Conservation (phyloP, 2,797 vertebrate species). For the Geotrypetes seraphini region DNA sequence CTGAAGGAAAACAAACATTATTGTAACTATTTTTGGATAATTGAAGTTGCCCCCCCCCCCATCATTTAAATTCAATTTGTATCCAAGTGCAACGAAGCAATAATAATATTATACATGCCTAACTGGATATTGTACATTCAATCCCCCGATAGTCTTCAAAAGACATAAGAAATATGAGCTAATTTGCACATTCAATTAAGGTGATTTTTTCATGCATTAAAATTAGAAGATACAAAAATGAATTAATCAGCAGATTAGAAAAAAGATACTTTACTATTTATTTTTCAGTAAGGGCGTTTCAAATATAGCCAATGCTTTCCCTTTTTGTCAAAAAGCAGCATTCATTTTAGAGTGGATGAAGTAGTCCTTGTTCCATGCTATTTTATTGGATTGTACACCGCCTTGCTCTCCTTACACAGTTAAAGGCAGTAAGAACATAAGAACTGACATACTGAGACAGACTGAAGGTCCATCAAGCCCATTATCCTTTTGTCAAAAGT, state of each 20-base stretch:
- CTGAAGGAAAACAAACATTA: slow-evolving; percentile 8
- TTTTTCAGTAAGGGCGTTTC: background rate
- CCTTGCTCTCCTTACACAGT: too few relatives aligned
- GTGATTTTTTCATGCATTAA: background rate
- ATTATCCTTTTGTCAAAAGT: too few relatives aligned
- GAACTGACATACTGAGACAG: too few relatives aligned
- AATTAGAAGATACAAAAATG: slow-evolving; percentile 7
- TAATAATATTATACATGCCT: slow-evolving; percentile 3
- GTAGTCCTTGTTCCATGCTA: too few relatives aligned
- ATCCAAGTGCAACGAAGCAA: slow-evolving; percentile 9
- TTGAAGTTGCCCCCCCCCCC: slow-evolving; percentile 14
- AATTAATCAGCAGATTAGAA: slow-evolving; percentile 1
- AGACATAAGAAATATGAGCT: background rate
- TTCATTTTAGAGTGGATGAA: background rate
- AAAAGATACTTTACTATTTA: background rate
- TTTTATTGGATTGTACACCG: too few relatives aligned
- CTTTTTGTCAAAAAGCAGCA: background rate
- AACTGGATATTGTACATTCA: slow-evolving; percentile 1
- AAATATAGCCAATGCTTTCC: background rate
- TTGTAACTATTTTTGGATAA: slow-evolving; percentile 8
- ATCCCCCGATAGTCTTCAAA: slow-evolving; percentile 11
- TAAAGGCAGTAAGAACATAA: too few relatives aligned
- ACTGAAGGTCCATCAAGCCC: too few relatives aligned
- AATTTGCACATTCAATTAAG: slow-evolving; percentile 6
- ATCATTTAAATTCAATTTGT: slow-evolving; percentile 8